phyloP scores from a whole-genome alignment of 2,888 invertebrate genomes.

The Leptinotarsa juncta region DNA sequence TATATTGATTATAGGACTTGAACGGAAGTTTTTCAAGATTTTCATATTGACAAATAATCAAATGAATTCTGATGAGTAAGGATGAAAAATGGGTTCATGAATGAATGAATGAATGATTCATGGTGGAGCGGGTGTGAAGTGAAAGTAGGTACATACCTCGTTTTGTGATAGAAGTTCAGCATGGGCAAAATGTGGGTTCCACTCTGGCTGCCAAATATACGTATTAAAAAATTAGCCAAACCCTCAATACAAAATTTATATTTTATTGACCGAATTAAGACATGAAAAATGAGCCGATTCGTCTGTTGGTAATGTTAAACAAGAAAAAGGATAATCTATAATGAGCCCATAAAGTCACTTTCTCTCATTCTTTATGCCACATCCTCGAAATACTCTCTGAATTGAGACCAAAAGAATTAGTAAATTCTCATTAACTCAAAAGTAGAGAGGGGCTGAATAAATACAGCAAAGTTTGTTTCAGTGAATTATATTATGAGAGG shows the following conservation, averaged over 20 bases:
- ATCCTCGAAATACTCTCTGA: too few relatives aligned
- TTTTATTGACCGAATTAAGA: constrained; percentile 29
- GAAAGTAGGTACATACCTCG: constrained; percentile 47
- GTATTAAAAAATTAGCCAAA: constrained; percentile 16
- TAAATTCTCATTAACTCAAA: neutral
- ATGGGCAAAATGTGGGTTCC: constrained; percentile 71
- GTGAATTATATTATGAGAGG: too few relatives aligned
- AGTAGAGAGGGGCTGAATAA: too few relatives aligned
- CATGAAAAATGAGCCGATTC: constrained; percentile 52
- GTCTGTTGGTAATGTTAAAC: neutral
- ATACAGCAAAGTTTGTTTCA: too few relatives aligned
- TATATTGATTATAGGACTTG: too few relatives aligned
- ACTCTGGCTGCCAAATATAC: constrained; percentile 62
- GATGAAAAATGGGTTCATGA: too few relatives aligned
- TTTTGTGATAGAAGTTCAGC: constrained; percentile 68
- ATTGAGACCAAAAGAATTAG: too few relatives aligned
- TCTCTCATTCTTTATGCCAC: too few relatives aligned
- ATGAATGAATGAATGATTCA: constrained; percentile 11
- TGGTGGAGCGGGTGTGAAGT: neutral
- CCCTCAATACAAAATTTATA: too few relatives aligned
- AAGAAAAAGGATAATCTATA: neutral
- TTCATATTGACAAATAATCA: too few relatives aligned
- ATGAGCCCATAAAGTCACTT: constrained; percentile 2
- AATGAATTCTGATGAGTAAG: too few relatives aligned
- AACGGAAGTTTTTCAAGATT: too few relatives aligned